Evolutionary conservation across 1,140 invertebrate genomes (phyloP).

Genomic region (Trialeurodes vaporariorum): DNA sequence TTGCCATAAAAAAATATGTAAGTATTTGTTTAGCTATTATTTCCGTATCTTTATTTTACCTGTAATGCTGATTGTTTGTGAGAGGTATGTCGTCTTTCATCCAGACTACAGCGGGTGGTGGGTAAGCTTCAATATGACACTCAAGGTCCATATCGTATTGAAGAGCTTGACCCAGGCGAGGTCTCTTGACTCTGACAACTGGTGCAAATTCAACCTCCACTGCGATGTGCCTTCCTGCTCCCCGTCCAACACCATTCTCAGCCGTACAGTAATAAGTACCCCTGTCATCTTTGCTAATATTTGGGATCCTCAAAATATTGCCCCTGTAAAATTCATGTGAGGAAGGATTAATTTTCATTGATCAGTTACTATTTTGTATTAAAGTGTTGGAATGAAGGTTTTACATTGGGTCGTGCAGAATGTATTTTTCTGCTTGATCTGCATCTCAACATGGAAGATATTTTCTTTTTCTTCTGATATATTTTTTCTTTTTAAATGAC

Average conservation of each 20-base stretch:
- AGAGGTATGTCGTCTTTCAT: conserved; percentile 65
- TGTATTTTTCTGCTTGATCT: too few relatives aligned
- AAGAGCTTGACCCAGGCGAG: conserved; percentile 69
- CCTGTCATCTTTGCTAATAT: conserved; percentile 73
- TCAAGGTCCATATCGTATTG: conserved; percentile 88
- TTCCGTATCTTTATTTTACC: too few relatives aligned
- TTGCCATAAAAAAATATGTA: too few relatives aligned
- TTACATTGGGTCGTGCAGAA: too few relatives aligned
- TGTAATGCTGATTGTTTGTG: conserved; percentile 80
- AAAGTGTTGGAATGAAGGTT: too few relatives aligned
- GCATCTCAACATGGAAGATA: too few relatives aligned
- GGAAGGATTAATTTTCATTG: too few relatives aligned
- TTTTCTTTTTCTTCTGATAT: too few relatives aligned
- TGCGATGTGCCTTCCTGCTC: conserved; percentile 72
- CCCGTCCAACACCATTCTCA: conserved; percentile 78
- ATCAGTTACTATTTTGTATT: too few relatives aligned
- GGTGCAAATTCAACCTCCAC: conserved; percentile 82
- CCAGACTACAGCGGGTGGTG: conserved; percentile 78
- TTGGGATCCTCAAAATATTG: conserved; percentile 66
- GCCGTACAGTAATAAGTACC: conserved; percentile 90
- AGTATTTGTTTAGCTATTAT: too few relatives aligned
- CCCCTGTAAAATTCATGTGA: too few relatives aligned
- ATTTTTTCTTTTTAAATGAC: too few relatives aligned
- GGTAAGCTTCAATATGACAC: conserved; percentile 85
- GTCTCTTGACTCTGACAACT: conserved; percentile 66